Percentiles rank a stretch among this genome's conserved stretches.
These are phyloP conservation scores for Nematostella vectensis DNA, from an alignment of 92 coral and sea anemone species.

Conservation along the genomic window DNA sequence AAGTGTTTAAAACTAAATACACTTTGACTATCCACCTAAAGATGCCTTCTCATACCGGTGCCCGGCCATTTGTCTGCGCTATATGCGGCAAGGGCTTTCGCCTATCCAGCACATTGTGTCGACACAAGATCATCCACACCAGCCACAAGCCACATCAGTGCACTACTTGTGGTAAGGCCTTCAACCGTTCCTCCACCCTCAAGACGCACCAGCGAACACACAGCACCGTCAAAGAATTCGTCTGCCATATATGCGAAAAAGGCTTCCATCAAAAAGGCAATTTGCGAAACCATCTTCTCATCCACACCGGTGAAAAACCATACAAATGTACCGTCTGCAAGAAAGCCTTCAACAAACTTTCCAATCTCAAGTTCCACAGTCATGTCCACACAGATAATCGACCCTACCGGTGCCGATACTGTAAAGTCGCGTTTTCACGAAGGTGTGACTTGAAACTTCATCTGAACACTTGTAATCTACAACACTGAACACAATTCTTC, in stretches of 20 bases:
- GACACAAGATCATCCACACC: conserved; percentile 97
- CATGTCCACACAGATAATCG: conserved; percentile 96
- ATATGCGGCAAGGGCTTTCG: conserved; percentile 99
- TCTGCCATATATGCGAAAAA: conserved; percentile 84
- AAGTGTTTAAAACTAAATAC: conserved; percentile 94
- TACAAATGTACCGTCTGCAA: conserved; percentile 85
- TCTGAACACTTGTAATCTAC: conserved; percentile 23
- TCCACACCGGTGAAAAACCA: conserved; percentile 98
- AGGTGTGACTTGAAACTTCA: conserved; percentile 96
- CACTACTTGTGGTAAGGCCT: conserved; percentile 88
- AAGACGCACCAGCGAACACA: conserved; percentile 97
- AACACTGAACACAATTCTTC: conserved; percentile 3
- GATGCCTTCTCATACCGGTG: conserved; percentile 99
- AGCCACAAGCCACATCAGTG: conserved; percentile 95
- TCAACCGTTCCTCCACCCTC: conserved; percentile 97
- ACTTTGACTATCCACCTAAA: conserved; percentile 93
- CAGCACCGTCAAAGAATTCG: conserved; percentile 81
- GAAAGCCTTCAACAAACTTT: conserved; percentile 93
- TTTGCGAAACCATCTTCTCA: conserved; percentile 87
- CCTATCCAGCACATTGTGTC: conserved; percentile 89
- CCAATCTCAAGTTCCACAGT: conserved; percentile 91
- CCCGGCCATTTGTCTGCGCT: conserved; percentile 96
- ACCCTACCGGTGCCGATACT: conserved; percentile 88
- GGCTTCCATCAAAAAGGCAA: conserved; percentile 99
- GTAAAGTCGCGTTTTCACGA: conserved; percentile 77